A percentile compares a stretch with the other conserved stretches of the same genome.
Evolutionary conservation across 2,888 invertebrate genomes (phyloP).

Genomic region (Scaptomyza polygonia): DNA sequence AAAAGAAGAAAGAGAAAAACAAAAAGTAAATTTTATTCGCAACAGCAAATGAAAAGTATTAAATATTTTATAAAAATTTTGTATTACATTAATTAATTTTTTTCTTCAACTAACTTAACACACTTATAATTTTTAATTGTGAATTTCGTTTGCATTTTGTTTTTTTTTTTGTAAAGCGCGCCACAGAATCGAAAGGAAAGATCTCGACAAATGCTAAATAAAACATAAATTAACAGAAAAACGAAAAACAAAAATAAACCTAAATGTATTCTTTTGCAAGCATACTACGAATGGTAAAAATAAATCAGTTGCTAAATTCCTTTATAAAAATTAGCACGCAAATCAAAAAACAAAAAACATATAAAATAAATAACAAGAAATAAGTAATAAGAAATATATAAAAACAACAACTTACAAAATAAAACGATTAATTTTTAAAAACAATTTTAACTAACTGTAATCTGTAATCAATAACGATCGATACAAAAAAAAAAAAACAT

Average conservation of each 20-base stretch:
- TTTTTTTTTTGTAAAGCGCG: constrained; percentile 47
- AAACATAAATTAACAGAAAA: constrained; percentile 25
- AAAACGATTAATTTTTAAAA: constrained; percentile 48
- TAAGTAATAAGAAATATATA: constrained; percentile 6
- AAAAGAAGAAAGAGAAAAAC: neutral
- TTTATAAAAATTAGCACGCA: constrained; percentile 31
- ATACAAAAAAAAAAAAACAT: constrained; percentile 19
- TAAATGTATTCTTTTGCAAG: constrained; percentile 30
- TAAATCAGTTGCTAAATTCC: constrained; percentile 36
- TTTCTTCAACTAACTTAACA: constrained; percentile 20
- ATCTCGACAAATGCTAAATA: constrained; percentile 63
- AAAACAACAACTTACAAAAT: constrained; percentile 1
- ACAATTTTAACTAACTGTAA: constrained; percentile 65
- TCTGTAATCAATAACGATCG: constrained; percentile 55
- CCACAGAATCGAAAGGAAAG: constrained; percentile 54
- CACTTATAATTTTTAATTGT: constrained; percentile 37
- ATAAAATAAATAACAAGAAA: constrained; percentile 5
- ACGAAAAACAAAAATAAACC: neutral
- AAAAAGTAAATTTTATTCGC: constrained; percentile 25
- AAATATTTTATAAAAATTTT: constrained; percentile 58
- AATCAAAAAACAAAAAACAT: constrained; percentile 31
- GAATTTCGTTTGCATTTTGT: constrained; percentile 35
- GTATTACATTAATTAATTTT: constrained; percentile 8
- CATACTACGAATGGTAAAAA: constrained; percentile 19
- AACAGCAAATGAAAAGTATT: constrained; percentile 64